A percentile compares a stretch with the other conserved stretches of the same genome.
Conservation (phyloP, 2,797 vertebrate genomes). For the Xiphorhynchus erythropygius region DNA sequence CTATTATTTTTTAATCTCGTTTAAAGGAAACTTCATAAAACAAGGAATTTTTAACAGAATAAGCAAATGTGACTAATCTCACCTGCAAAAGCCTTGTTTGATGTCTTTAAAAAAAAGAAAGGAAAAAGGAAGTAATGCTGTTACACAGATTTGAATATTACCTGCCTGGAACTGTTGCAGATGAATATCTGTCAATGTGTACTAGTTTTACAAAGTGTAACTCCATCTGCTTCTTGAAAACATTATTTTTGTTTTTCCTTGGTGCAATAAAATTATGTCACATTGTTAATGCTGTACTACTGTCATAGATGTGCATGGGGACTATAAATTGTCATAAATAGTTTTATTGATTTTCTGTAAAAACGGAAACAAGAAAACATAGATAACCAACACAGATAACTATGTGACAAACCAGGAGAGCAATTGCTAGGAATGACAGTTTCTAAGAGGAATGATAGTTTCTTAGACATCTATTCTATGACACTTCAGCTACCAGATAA, state of each 20-base stretch:
- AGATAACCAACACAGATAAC: background rate
- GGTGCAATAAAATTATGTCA: constrained; percentile 28
- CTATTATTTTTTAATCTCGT: background rate
- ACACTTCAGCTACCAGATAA: background rate
- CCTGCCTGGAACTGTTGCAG: constrained; percentile 41
- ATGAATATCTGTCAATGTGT: background rate
- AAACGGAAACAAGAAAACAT: background rate
- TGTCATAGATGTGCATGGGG: background rate
- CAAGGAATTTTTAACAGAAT: background rate
- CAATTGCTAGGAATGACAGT: fast-evolving
- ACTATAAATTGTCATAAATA: background rate
- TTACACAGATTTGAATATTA: background rate
- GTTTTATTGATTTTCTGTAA: background rate
- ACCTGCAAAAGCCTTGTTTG: background rate
- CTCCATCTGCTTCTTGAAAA: background rate
- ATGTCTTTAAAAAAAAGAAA: background rate
- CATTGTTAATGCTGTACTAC: background rate
- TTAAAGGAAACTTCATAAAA: background rate
- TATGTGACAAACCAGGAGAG: background rate
- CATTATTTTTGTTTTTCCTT: background rate
- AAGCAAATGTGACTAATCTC: background rate
- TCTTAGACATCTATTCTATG: background rate
- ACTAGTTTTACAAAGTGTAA: background rate
- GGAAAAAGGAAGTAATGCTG: background rate
- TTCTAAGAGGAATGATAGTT: background rate